phyloP scores from a whole-genome alignment of 2,113 vertebrate genomes.

The Piprites chloris region DNA sequence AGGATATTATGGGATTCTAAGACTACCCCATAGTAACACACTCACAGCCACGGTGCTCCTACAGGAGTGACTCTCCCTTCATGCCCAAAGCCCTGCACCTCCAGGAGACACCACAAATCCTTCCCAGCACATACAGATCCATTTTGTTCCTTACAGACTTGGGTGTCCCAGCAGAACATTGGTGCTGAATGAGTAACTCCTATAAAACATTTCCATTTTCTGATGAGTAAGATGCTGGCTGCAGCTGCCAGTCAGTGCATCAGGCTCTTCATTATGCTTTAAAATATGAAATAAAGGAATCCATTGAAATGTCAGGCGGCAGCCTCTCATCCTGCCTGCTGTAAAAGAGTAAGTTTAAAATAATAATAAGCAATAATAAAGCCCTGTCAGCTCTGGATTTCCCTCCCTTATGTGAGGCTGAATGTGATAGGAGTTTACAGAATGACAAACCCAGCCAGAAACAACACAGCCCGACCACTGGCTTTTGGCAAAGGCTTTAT shows the following conservation, averaged over 20 bases:
- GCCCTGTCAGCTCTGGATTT: neutral
- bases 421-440: neutral
- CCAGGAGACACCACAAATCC: neutral
- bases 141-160: neutral
- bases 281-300: slow-evolving; percentile 15
- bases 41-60: neutral
- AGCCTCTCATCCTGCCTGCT: neutral
- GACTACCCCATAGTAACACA: fast-evolving
- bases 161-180: neutral
- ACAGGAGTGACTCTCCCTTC: neutral
- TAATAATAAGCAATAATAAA: neutral
- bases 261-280: neutral
- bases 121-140: neutral
- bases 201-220: neutral
- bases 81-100: neutral
- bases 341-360: slow-evolving; percentile 2
- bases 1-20: neutral
- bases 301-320: slow-evolving; percentile 13
- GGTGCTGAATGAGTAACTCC: neutral
- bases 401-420: neutral
- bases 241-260: neutral
- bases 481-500: neutral
- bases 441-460: neutral
- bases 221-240: neutral
- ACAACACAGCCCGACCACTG: fast-evolving